These are phyloP conservation scores for Podarcis siculus DNA, from an alignment of 2,797 vertebrate genomes.

Conservation along the genomic window DNA sequence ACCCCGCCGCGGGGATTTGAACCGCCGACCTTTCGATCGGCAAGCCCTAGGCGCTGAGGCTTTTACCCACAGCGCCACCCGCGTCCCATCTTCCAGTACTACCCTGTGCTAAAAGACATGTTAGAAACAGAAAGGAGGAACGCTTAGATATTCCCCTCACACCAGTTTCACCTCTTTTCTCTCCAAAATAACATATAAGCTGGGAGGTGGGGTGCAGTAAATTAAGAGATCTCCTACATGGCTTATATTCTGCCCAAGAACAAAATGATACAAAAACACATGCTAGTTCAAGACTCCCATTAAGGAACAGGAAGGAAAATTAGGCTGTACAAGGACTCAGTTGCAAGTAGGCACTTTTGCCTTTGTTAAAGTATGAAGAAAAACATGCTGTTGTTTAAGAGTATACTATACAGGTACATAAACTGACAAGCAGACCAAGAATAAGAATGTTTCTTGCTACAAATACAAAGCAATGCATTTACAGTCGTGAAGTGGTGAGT, in stretches of 20 bases:
- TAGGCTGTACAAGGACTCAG: background rate
- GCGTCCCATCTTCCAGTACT: background rate
- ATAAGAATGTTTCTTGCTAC: background rate
- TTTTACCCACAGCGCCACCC: too few species aligned
- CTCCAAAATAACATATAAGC: background rate
- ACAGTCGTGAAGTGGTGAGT: background rate
- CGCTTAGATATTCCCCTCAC: background rate
- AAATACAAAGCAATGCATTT: background rate
- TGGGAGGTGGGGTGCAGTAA: background rate
- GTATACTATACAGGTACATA: background rate
- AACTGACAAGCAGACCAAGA: background rate
- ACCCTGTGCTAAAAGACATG: background rate
- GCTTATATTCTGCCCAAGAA: background rate
- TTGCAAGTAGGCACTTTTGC: background rate
- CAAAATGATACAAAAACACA: background rate
- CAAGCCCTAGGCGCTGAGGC: too few species aligned
- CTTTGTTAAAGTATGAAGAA: background rate
- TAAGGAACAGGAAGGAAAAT: background rate
- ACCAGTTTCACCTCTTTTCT: background rate
- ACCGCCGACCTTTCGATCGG: too few species aligned
- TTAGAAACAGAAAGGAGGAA: background rate
- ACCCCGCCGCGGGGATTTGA: too few species aligned
- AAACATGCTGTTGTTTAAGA: background rate
- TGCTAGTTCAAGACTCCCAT: background rate
- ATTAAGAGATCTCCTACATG: background rate